Conservation (phyloP, 1,140 invertebrate species). For the Amphibalanus amphitrite region DNA sequence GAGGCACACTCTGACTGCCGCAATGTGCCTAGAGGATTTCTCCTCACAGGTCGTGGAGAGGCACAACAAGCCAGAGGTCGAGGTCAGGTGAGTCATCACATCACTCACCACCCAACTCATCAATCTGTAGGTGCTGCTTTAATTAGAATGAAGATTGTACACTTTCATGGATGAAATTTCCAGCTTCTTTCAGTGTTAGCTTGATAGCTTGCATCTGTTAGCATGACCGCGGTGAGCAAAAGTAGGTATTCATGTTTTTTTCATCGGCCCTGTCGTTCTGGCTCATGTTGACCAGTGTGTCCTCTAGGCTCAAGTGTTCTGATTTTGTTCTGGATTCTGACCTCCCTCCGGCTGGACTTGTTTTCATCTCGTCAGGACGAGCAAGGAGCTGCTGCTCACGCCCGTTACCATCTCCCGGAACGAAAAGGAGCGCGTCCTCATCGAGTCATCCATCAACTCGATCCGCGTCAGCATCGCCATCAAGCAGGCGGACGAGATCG, state of each 20-base stretch:
- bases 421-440: slow-evolving; percentile 93
- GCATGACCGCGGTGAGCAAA: too few relatives aligned
- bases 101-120: too few relatives aligned
- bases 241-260: too few relatives aligned
- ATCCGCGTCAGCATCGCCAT: slow-evolving; percentile 85
- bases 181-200: too few relatives aligned
- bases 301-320: too few relatives aligned
- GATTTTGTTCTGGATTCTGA: slow-evolving; percentile 16
- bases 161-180: too few relatives aligned
- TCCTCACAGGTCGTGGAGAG: slow-evolving; percentile 96
- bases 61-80: slow-evolving; percentile 98
- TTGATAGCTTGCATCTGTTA: too few relatives aligned
- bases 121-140: too few relatives aligned
- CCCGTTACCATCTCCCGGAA: slow-evolving; percentile 94
- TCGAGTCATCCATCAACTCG: slow-evolving; percentile 89
- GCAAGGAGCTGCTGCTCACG: slow-evolving; percentile 86
- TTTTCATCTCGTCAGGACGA: slow-evolving; percentile 43
- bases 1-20: slow-evolving; percentile 86
- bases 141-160: too few relatives aligned
- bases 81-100: slow-evolving; percentile 43
- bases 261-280: too few relatives aligned
- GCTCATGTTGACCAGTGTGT: too few relatives aligned
- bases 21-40: slow-evolving; percentile 97
- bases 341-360: neutral
- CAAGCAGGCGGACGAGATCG: slow-evolving; percentile 95